These are phyloP conservation scores for Promerops cafer DNA, from an alignment of 2,113 vertebrate genomes.

Conservation along the genomic window DNA sequence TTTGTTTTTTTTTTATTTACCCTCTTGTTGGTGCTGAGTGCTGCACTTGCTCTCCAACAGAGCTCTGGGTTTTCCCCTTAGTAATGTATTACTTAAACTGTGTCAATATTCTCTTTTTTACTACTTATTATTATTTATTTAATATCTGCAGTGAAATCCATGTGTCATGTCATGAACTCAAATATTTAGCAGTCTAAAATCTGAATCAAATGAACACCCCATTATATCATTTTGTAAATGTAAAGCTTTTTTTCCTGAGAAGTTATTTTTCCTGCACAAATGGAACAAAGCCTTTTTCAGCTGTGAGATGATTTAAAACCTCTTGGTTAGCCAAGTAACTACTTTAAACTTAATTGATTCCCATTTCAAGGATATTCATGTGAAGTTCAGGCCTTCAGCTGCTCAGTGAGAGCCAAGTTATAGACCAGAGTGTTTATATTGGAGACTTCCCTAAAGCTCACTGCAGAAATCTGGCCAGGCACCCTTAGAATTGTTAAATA, in stretches of 20 bases:
- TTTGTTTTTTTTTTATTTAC: background rate
- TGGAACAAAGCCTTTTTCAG: background rate
- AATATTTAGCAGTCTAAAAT: background rate
- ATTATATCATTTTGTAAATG: background rate
- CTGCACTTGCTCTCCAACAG: background rate
- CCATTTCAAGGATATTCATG: background rate
- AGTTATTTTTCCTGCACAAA: background rate
- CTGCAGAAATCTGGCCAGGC: background rate
- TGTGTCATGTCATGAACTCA: background rate
- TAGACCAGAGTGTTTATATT: background rate
- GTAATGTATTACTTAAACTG: background rate
- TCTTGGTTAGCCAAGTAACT: background rate
- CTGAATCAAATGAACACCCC: background rate
- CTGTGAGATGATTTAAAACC: background rate
- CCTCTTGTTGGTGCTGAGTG: background rate
- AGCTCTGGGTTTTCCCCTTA: background rate
- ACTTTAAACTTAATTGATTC: background rate
- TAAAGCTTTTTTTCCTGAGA: background rate
- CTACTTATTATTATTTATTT: background rate
- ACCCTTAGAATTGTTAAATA: background rate
- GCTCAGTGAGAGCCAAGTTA: background rate
- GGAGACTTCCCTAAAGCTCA: background rate
- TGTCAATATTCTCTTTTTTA: background rate
- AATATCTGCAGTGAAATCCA: background rate
- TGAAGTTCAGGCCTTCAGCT: background rate